Conservation (phyloP, 2,113 vertebrate genomes). For the Diadophis punctatus region DNA sequence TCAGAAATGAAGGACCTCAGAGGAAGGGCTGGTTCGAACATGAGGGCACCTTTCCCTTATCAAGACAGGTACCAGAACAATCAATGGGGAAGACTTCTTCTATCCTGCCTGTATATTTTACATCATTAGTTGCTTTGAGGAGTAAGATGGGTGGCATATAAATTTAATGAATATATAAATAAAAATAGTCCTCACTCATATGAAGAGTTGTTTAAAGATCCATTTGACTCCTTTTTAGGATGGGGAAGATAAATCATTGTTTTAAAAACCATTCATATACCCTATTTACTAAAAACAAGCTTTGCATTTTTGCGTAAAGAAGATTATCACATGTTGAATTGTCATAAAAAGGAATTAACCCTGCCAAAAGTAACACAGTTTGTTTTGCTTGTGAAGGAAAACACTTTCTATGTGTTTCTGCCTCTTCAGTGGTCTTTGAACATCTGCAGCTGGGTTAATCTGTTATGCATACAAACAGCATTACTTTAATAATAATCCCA, state of each 20-base stretch:
- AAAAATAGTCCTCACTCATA: background rate
- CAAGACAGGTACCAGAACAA: background rate
- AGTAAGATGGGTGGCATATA: background rate
- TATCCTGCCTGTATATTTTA: background rate
- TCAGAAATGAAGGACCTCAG: background rate
- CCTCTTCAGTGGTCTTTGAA: conserved; percentile 28
- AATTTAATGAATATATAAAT: background rate
- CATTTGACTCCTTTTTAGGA: background rate
- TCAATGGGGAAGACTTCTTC: background rate
- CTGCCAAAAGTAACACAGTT: conserved; percentile 6
- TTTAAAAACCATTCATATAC: background rate
- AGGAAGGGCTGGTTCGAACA: background rate
- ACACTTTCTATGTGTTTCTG: conserved; percentile 20
- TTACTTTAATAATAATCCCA: background rate
- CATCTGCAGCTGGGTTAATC: conserved; percentile 22
- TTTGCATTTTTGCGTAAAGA: background rate
- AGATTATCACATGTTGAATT: background rate
- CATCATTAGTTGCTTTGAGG: background rate
- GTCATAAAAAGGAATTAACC: background rate
- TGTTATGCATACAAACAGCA: conserved; percentile 11
- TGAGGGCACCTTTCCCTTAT: background rate
- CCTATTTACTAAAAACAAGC: background rate
- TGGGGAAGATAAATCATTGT: background rate
- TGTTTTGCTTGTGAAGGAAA: conserved; percentile 45
- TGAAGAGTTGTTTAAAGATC: background rate